Evolutionary conservation across 2,797 vertebrate species (phyloP).

Genomic region (Tachyglossus aculeatus): DNA sequence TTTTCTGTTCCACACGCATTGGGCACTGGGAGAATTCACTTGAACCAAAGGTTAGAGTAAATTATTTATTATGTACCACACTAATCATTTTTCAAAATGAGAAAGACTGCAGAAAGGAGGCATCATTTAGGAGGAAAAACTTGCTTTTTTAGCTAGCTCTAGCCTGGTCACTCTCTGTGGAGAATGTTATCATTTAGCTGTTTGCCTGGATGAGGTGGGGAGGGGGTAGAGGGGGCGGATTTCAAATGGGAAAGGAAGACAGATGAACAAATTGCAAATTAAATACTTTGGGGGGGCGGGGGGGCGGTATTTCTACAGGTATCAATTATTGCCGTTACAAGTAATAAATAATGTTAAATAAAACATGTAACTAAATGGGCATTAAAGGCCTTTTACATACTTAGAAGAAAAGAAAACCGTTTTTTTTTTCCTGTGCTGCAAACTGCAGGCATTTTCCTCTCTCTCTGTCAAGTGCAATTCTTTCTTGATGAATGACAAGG

Average conservation of each 20-base stretch:
- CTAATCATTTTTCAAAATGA: constrained; percentile 55
- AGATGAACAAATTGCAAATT: constrained; percentile 58
- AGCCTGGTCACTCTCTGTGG: constrained; percentile 30
- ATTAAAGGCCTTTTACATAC: constrained; percentile 75
- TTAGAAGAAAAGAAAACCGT: constrained; percentile 68
- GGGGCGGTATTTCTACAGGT: constrained; percentile 58
- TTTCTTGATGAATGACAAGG: constrained; percentile 99
- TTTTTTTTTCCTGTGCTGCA: constrained; percentile 66
- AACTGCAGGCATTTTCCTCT: constrained; percentile 80
- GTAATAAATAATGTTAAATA: constrained; percentile 73
- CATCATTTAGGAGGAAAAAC: constrained; percentile 49
- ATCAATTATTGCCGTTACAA: constrained; percentile 60
- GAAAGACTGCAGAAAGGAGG: constrained; percentile 56
- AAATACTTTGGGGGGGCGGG: constrained; percentile 60
- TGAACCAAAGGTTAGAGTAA: constrained; percentile 64
- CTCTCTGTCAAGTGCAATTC: constrained; percentile 88
- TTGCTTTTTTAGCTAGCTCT: constrained; percentile 23
- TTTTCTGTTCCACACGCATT: constrained; percentile 19
- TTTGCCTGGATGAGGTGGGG: constrained; percentile 51
- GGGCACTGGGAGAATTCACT: constrained; percentile 43
- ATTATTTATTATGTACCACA: constrained; percentile 56
- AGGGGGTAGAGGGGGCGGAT: not conserved
- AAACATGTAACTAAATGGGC: constrained; percentile 72
- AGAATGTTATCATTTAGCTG: constrained; percentile 53
- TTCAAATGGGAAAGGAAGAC: constrained; percentile 42